phyloP scores from a whole-genome alignment of 1,140 invertebrate genomes.

The Bombus cullumanus region DNA sequence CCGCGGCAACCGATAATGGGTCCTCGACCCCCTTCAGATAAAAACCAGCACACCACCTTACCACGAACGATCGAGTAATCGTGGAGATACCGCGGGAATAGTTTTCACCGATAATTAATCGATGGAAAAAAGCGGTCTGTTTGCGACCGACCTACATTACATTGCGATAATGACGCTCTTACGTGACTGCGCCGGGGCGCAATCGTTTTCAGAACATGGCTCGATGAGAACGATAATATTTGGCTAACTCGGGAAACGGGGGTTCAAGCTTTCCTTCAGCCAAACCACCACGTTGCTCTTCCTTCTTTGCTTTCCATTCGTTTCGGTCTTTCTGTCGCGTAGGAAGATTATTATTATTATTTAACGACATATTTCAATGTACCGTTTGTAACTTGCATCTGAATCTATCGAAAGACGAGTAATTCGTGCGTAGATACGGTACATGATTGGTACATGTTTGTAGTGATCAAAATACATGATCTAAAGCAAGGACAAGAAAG shows the following conservation, averaged over 20 bases:
- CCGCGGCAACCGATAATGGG: slow-evolving; percentile 65
- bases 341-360: not conserved
- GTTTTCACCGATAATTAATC: slow-evolving; percentile 70
- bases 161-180: slow-evolving; percentile 62
- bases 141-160: slow-evolving; percentile 69
- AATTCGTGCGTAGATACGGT: no score
- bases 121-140: slow-evolving; percentile 59
- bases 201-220: slow-evolving; percentile 7
- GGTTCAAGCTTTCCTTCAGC: not conserved
- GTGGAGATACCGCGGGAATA: slow-evolving; percentile 59
- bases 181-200: slow-evolving; percentile 15
- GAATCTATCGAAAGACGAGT: no score
- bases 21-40: slow-evolving; percentile 68
- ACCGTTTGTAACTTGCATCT: no score
- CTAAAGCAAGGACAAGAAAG: no score
- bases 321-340: no score
- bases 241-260: not conserved
- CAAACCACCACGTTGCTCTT: not conserved
- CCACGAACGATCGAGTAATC: slow-evolving; percentile 39
- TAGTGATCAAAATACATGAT: no score
- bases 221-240: slow-evolving; percentile 36
- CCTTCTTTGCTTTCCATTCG: not conserved
- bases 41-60: slow-evolving; percentile 50
- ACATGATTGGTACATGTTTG: no score
- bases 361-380: no score